Percentiles rank a stretch among this genome's conserved stretches.
These are phyloP conservation scores for Onychostruthus taczanowskii DNA, from an alignment of 2,113 vertebrate species.

Conservation along the genomic window DNA sequence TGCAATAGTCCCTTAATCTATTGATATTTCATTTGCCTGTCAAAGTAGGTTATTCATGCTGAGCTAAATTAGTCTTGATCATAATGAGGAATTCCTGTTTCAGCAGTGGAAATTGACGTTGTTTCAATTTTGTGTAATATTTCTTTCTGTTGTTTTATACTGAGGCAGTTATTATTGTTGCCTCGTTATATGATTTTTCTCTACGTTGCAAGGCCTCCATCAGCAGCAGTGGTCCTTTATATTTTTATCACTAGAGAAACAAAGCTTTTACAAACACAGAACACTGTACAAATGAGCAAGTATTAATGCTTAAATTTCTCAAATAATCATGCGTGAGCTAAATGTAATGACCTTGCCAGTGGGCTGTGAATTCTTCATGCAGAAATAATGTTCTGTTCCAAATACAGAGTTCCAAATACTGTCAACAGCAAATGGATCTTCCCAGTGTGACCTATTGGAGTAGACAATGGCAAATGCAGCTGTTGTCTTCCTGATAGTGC, in stretches of 20 bases:
- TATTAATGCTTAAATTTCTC: background rate
- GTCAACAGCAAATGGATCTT: slow-evolving; percentile 25
- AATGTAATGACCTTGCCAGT: slow-evolving; percentile 45
- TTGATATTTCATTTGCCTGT: slow-evolving; percentile 19
- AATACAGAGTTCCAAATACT: background rate
- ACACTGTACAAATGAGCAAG: background rate
- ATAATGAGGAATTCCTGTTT: background rate
- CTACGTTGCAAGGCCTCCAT: background rate
- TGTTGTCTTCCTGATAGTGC: background rate
- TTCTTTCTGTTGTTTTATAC: background rate
- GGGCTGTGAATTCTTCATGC: slow-evolving; percentile 13
- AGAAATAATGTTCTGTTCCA: slow-evolving; percentile 13
- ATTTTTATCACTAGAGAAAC: background rate
- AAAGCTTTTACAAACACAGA: background rate
- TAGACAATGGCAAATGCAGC: background rate
- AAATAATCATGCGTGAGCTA: background rate
- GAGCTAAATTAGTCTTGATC: background rate
- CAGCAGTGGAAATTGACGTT: background rate
- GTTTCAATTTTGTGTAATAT: background rate
- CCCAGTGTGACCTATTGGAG: background rate
- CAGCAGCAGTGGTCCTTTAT: background rate
- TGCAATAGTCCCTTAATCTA: background rate
- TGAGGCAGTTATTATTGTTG: background rate
- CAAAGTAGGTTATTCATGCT: background rate
- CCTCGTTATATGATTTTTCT: background rate